Conservation (phyloP, 1,140 invertebrate genomes). For the Aleiodes sp. region DNA sequence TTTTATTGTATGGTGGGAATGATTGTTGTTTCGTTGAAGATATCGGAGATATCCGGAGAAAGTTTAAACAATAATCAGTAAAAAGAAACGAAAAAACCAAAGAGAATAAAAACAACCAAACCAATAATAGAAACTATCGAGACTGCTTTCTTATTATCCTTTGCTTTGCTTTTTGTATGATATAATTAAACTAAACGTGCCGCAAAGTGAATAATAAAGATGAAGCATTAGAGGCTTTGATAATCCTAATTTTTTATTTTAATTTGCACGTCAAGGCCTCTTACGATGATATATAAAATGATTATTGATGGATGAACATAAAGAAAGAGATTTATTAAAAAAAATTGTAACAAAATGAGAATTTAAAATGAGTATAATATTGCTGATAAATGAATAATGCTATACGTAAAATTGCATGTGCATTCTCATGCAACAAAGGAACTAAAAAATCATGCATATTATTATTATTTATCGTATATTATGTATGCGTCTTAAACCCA, state of each 20-base stretch:
- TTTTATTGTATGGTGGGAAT: neutral
- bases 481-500: conserved; percentile 59
- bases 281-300: no score
- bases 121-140: conserved; percentile 34
- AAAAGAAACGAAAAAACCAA: neutral
- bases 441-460: neutral
- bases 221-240: neutral
- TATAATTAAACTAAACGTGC: neutral
- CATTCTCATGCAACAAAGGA: neutral
- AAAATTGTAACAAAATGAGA: neutral
- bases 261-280: no score
- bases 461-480: conserved; percentile 30
- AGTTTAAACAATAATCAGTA: neutral
- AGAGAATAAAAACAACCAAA: conserved; percentile 11
- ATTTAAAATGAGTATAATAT: neutral
- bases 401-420: conserved; percentile 19
- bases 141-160: conserved; percentile 31
- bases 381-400: neutral
- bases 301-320: no score
- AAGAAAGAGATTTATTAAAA: no score
- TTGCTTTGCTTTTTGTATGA: conserved; percentile 32
- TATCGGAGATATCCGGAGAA: no score
- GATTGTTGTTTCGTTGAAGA: no score
- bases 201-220: neutral
- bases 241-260: no score